A percentile compares a stretch with the other conserved stretches of the same genome.
These are phyloP conservation scores for Cantharis rustica DNA, from an alignment of 2,888 invertebrate species.

Conservation along the genomic window DNA sequence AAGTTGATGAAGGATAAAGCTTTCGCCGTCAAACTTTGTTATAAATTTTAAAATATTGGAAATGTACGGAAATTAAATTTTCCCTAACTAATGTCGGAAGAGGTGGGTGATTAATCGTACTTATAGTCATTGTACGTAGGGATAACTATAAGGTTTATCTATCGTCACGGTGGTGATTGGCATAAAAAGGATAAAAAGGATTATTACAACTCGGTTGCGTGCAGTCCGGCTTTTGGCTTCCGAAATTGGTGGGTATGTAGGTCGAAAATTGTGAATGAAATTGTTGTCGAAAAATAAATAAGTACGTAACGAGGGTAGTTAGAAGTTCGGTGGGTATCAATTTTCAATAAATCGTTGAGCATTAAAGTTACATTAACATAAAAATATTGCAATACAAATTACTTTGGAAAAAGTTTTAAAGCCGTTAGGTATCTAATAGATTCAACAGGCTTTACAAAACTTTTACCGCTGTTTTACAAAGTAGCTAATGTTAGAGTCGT, in stretches of 20 bases:
- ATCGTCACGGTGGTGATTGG: neutral
- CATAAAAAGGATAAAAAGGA: neutral
- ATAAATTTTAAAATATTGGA: neutral
- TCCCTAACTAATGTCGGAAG: neutral
- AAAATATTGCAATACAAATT: slow-evolving; percentile 29
- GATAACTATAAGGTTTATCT: neutral
- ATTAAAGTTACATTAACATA: slow-evolving; percentile 27
- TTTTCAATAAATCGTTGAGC: slow-evolving; percentile 20
- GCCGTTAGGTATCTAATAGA: slow-evolving; percentile 30
- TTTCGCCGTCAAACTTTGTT: neutral
- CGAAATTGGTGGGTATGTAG: neutral
- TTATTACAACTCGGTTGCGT: neutral
- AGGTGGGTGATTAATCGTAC: neutral
- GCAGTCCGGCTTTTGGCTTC: neutral
- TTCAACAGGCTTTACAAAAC: slow-evolving; percentile 30
- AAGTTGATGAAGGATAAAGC: neutral
- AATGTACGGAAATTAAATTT: neutral
- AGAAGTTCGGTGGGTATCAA: neutral
- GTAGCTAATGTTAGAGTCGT: slow-evolving; percentile 29
- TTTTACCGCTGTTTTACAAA: slow-evolving; percentile 32
- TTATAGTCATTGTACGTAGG: neutral
- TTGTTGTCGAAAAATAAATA: neutral
- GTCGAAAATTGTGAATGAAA: neutral
- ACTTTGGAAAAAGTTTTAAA: slow-evolving; percentile 29
- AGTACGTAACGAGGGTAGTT: neutral